Percentiles rank a stretch among this genome's conserved stretches.
Conservation (phyloP, 2,888 invertebrate species). For the Platycheirus rosarum region DNA sequence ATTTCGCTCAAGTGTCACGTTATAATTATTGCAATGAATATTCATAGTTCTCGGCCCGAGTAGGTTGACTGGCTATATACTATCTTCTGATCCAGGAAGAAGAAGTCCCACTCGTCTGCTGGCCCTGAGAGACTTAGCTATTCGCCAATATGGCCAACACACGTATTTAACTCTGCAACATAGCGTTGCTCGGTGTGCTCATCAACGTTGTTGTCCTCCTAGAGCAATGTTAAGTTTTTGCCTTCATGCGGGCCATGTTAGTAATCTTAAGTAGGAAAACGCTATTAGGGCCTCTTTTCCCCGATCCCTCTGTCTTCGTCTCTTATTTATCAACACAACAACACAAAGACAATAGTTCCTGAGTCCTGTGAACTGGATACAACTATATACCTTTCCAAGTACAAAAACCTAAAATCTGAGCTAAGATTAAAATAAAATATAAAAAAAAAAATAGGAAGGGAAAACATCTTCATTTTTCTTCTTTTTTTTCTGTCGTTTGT, state of each 20-base stretch:
- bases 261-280: slow-evolving; percentile 66
- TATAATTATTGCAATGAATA: slow-evolving; percentile 73
- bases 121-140: slow-evolving; percentile 72
- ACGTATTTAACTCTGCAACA: slow-evolving; percentile 14
- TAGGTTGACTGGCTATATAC: slow-evolving; percentile 21
- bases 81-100: slow-evolving; percentile 45
- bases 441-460: slow-evolving; percentile 59
- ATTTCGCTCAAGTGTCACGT: slow-evolving; percentile 69
- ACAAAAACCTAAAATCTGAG: slow-evolving; percentile 53
- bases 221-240: slow-evolving; percentile 72
- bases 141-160: slow-evolving; percentile 40
- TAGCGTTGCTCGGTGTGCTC: background rate
- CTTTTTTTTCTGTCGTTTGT: slow-evolving; percentile 44
- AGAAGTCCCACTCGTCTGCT: slow-evolving; percentile 58
- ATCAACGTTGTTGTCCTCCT: background rate
- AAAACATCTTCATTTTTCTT: slow-evolving; percentile 43
- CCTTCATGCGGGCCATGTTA: slow-evolving; percentile 65
- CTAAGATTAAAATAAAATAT: slow-evolving; percentile 44
- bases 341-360: slow-evolving; percentile 50
- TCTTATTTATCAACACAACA: slow-evolving; percentile 54
- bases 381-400: slow-evolving; percentile 32
- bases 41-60: slow-evolving; percentile 54
- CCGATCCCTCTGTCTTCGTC: slow-evolving; percentile 5
- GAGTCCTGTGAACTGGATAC: slow-evolving; percentile 65
- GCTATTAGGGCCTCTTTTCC: slow-evolving; percentile 49